These are phyloP conservation scores for Ophion ventricosus DNA, from an alignment of 2,888 invertebrate species.

Conservation along the genomic window DNA sequence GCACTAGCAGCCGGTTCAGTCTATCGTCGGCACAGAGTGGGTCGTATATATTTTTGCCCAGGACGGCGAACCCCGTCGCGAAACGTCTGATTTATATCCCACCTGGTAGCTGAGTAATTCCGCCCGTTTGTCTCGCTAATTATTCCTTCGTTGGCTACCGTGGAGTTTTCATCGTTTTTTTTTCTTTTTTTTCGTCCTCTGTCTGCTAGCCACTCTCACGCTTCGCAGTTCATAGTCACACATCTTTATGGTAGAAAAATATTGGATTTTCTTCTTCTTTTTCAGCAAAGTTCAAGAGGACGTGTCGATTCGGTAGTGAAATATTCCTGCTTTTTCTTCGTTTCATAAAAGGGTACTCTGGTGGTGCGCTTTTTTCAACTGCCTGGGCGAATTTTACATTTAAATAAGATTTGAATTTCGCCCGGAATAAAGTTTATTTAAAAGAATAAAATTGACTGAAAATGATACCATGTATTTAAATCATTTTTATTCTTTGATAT, in stretches of 20 bases:
- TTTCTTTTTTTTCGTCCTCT: constrained; percentile 42
- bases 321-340: background rate
- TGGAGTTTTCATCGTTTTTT: constrained; percentile 42
- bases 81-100: constrained; percentile 77
- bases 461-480: no score
- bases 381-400: background rate
- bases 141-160: constrained; percentile 72
- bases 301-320: background rate
- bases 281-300: background rate
- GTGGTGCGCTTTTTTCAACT: background rate
- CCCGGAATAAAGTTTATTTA: no score
- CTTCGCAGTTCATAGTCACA: constrained; percentile 35
- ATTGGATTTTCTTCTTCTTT: constrained; percentile 2
- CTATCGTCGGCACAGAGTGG: constrained; percentile 51
- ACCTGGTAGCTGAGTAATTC: constrained; percentile 75
- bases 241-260: constrained; percentile 1
- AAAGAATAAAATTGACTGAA: no score
- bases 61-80: constrained; percentile 58
- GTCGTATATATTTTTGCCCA: constrained; percentile 61
- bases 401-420: background rate
- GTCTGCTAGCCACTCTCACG: constrained; percentile 30
- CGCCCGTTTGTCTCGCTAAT: constrained; percentile 78
- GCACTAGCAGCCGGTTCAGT: constrained; percentile 50
- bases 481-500: background rate
- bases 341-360: background rate